Evolutionary conservation across 2,888 invertebrate genomes (phyloP), one percentile per base, ranked within the genome.

Genomic region (Plutella xylostella): DNA sequence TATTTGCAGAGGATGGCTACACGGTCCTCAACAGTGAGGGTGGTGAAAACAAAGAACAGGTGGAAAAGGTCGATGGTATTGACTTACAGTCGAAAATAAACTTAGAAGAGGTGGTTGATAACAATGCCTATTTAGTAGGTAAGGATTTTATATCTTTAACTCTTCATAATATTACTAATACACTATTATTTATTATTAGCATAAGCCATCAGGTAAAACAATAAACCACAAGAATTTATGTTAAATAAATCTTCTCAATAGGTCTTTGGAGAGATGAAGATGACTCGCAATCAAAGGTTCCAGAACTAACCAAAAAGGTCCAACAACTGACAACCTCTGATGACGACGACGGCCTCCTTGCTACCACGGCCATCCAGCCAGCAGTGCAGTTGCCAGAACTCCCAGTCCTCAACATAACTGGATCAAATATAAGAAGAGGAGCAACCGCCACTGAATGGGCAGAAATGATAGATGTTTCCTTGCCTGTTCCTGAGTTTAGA

Each of bases 401-500:
- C 48, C 90, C 91, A 0, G 78, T 93, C 0, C 65, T 94, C 18
- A 89, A 89, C 51, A 92, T 93, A 43, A 89, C 89, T 1, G 84
- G 85, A 42, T 72, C 85, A 0, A 61, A 68, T 0, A 66, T 70
- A 18, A 74, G 75, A 45, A 47, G 65, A 1, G 79, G 78, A 14
- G 66, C 75, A 1, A 86, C 82, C 9, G 85, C 85, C n/a, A 86
- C 90, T 1, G 90, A 94, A 60, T 97, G 94, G 94, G 97, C 96
- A 0, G 91, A 96, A 61, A 87, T 92, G 71, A 86, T 97, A 28
- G 94, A 97, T 67, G 90, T 94, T 0, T 88, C 90, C 0, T 86
- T 89, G 43, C 93, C 95, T 0, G 91, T 97, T 1, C 85, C 84
- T 1, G 91, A 97, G 66, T 97, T 96, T 61, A 85, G 90, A 41